phyloP scores from a whole-genome alignment of 2,113 vertebrate genomes.

The Ahaetulla prasina region DNA sequence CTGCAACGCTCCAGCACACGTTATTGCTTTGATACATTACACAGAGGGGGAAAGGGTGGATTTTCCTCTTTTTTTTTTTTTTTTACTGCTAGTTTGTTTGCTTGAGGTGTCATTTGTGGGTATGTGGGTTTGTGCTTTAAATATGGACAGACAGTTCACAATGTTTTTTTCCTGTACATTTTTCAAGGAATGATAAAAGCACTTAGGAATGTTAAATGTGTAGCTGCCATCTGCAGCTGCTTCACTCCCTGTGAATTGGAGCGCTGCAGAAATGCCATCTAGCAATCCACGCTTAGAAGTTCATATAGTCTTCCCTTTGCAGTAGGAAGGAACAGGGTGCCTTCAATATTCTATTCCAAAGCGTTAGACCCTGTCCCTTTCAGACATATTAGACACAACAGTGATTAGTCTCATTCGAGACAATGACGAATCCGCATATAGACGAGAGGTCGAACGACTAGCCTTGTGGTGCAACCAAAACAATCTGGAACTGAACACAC shows the following conservation, averaged over 20 bases:
- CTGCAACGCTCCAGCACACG: conserved; percentile 29
- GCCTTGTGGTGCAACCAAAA: too few relatives aligned
- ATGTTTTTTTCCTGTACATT: conserved; percentile 41
- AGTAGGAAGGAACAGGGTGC: conserved; percentile 44
- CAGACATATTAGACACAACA: too few relatives aligned
- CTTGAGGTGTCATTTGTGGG: background rate
- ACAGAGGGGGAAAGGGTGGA: conserved; percentile 19
- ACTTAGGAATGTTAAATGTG: conserved; percentile 37
- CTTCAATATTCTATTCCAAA: conserved; percentile 21
- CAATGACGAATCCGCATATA: too few relatives aligned
- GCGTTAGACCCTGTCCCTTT: background rate
- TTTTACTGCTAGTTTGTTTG: background rate
- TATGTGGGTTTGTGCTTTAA: conserved; percentile 27
- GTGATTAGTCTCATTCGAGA: too few relatives aligned
- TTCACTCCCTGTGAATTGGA: conserved; percentile 50
- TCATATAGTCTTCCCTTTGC: conserved; percentile 63
- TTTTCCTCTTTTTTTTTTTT: background rate
- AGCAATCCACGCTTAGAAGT: conserved; percentile 58
- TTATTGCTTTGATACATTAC: conserved; percentile 45
- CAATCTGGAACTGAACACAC: too few relatives aligned
- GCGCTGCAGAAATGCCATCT: conserved; percentile 60
- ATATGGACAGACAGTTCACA: conserved; percentile 51
- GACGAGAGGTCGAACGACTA: too few relatives aligned
- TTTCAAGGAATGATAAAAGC: conserved; percentile 42
- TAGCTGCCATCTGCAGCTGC: conserved; percentile 54